Percentiles rank a stretch among this genome's conserved stretches.
Evolutionary conservation across 1,140 invertebrate species (phyloP).

Genomic region (Ptiloglossa arizonensis): DNA sequence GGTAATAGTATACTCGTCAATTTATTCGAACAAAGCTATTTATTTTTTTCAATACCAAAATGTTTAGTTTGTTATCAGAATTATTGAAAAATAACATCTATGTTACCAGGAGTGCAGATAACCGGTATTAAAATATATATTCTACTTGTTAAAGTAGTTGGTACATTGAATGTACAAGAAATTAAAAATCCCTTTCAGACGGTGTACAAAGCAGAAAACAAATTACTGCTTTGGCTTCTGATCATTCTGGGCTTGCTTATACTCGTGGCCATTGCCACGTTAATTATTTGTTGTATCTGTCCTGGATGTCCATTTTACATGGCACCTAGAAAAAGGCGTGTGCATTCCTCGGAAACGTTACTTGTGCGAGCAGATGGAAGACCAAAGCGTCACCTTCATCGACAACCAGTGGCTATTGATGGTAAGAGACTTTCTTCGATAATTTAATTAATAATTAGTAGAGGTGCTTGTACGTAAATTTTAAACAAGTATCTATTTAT

Average conservation of each 20-base stretch:
- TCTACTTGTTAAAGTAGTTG: not conserved
- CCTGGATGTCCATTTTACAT: slow-evolving; percentile 91
- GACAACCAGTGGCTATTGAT: slow-evolving; percentile 57
- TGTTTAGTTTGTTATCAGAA: too few species aligned
- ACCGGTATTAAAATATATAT: not conserved
- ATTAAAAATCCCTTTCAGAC: slow-evolving; percentile 82
- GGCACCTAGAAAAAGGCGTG: slow-evolving; percentile 88
- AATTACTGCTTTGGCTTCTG: slow-evolving; percentile 88
- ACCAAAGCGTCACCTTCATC: slow-evolving; percentile 74
- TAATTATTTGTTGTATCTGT: slow-evolving; percentile 91
- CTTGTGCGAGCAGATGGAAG: slow-evolving; percentile 81
- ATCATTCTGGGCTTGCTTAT: slow-evolving; percentile 88
- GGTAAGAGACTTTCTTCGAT: slow-evolving; percentile 26
- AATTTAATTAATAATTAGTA: too few species aligned
- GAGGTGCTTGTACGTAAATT: too few species aligned
- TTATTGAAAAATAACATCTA: too few species aligned
- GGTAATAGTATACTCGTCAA: too few species aligned
- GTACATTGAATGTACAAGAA: slow-evolving; percentile 37
- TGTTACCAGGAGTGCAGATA: too few species aligned
- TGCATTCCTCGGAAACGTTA: slow-evolving; percentile 88
- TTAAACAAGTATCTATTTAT: too few species aligned
- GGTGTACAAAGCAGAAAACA: slow-evolving; percentile 87
- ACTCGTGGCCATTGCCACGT: slow-evolving; percentile 86
- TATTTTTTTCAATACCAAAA: too few species aligned
- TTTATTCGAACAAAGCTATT: too few species aligned